Base-by-base conservation (phyloP, 2,113 vertebrate genomes). In the Zosterops hypoxanthus region DNA sequence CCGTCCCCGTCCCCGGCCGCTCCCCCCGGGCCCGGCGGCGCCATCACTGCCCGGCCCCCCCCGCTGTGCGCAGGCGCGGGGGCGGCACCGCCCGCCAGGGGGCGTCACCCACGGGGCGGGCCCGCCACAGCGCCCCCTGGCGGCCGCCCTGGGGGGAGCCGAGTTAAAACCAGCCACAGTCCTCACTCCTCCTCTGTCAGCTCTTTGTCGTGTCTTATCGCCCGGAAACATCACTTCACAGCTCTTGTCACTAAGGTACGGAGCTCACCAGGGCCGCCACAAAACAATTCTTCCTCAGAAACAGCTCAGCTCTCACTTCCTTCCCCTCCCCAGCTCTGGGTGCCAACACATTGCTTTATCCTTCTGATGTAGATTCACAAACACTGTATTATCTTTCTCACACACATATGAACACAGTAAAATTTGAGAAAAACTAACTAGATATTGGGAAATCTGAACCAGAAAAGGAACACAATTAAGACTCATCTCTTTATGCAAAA, bases 401-500 rank as follows among this genome's bases (percentile, higher is more conserved):
- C 28, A 34, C 21, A 36, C 42, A 36, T 11, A 33, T 9, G 55
- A 39, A 63, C 66, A 52, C 21, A 63, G 21, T 29, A 80, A 50
- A 44, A 80, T 42, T 59, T 5, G 2, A 72, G 28, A 55, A 75
- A 90, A 71, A 39, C 3, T 6, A 50, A n/a, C 11, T 36, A 59
- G 61, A 25, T 36, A 31, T 3, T 56, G 33, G 33, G 46, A 55
- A 80, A 25, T 41, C 19, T 31, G 2, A 53, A 59, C 34, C 22
- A 68, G 39, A 53, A 80, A 61, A 84, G 87, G 3, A 82, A 65
- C 20, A 36, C 57, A 49, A 50, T 10, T 17, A 33, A 69, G 53
- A 64, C 52, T 42, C 11, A 12, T 7, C 24, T 70, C 39, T 56
- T 56, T 92, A 61, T 81, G 71, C 70, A 82, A 94, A 95, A 94